phyloP scores from a whole-genome alignment of 2,113 vertebrate genomes.

The Rhinoptilus africanus region DNA sequence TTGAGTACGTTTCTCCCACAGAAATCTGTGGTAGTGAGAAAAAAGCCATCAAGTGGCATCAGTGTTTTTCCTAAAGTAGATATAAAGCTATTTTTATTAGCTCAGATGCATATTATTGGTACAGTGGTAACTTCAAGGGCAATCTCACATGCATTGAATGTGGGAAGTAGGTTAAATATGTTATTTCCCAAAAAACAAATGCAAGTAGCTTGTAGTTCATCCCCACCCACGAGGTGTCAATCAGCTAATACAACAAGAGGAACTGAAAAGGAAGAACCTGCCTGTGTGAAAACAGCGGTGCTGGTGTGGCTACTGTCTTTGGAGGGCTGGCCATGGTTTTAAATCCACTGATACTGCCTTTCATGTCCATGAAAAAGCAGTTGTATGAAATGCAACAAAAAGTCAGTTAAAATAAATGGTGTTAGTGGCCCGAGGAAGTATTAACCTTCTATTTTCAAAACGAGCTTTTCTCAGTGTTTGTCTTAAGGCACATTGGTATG shows the following conservation, averaged over 20 bases:
- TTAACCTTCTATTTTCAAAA: neutral
- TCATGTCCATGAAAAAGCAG: too few relatives aligned
- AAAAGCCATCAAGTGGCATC: neutral
- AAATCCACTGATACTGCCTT: neutral
- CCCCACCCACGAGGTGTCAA: accelerated
- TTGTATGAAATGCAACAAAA: neutral
- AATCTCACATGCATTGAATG: neutral
- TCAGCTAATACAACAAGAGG: neutral
- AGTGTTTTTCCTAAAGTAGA: neutral
- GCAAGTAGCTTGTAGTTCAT: neutral
- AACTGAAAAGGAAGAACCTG: neutral
- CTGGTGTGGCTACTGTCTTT: neutral
- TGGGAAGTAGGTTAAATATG: neutral
- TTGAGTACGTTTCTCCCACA: neutral
- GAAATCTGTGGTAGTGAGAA: neutral
- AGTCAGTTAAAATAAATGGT: neutral
- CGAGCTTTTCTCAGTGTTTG: neutral
- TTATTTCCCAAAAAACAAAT: neutral
- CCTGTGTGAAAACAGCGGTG: neutral
- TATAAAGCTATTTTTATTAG: neutral
- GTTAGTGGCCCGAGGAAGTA: neutral
- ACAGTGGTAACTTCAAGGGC: neutral
- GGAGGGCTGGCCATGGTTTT: neutral
- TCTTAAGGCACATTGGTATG: neutral
- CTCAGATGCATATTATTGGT: neutral